Base-by-base conservation (phyloP, 2,797 vertebrate species). In the Mus minutoides region DNA sequence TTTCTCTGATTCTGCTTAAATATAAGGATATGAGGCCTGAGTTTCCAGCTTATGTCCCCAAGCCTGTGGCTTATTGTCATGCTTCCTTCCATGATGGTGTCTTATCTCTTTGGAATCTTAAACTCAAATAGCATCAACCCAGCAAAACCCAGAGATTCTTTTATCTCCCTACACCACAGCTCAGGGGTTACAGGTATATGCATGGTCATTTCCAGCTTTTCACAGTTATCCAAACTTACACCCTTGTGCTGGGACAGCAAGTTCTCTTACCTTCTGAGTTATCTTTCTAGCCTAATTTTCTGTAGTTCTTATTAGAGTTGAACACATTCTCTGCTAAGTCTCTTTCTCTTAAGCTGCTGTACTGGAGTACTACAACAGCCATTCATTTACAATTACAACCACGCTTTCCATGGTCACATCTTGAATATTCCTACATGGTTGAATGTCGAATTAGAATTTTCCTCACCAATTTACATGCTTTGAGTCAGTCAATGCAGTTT, bases 391-490 rank as follows among this genome's bases (percentile, higher is more conserved):
- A 84, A 21, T 22, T 84, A 22, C 26, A 31, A 78, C 58, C 22
- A 43, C 82, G 46, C 9, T n/a, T 40, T 92, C 91, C 7, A 19
- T 56, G n/a, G 54, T 46, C 43, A 67, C 14, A 31, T 8, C 31
- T 91, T 89, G 21, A 52, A 4, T 64, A 83, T 82, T 40, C 5
- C 37, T 52, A 92, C 60, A 24, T 83, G 43, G 67, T 79, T 95
- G 56, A 95, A 22, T 5, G 29, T 86, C 60, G 22, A 92, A 89
- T 58, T 95, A 67, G 17, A 91, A 26, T 79, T 91, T 62, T 87
- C 87, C 73, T 52, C 19, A 95, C 4, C 31, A 37, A 58, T 91
- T 87, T 89, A 83, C 54, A 88, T 49, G 76, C 75, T 58, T n/a
- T 10, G 71, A 92, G 86, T 58, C 21, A 78, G 76, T 90, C 86